Evolutionary conservation across 1,140 invertebrate species (phyloP), one percentile per base, ranked within the genome.

Genomic region (Drosophila virilis): DNA sequence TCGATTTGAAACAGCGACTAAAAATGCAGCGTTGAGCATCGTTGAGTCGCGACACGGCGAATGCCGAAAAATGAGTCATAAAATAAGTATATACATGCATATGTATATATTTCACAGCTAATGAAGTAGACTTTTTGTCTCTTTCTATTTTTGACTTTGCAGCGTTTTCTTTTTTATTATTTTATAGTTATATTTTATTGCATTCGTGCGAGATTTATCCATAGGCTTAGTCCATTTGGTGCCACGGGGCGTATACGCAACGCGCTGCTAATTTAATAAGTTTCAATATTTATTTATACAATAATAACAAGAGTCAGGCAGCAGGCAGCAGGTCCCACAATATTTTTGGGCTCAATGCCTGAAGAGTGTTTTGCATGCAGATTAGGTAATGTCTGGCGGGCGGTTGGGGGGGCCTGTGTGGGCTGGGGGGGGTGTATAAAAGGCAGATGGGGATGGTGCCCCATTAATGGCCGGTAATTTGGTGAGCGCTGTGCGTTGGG

Each of bases 1-100:
- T 84, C 81, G 78, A 85, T 84, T 86, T 81, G 82, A 85, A 80
- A 81, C 81, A 85, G 74, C 74, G 64, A 86, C 81, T 84, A 81
- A 85, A 72, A 66, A 61, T 59, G 43, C 55, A 64, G 38, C 60
- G 38, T 17, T 33, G 9, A 8, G 13, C 33, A 28, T 28, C 22
- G 12, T 38, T 43, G 8, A 64, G 28, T 17, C n/a, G 7, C 38
- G 38, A 40, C 37, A 3, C 37, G 32, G 6, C 50, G 54, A 61
- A 54, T 37, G n/a, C 43, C 37, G 40, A 52, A 54, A 33, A 70
- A 45, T 83, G 80, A 83, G 40, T 84, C 80, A 83, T 80, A 73
- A 66, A 82, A 28, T 28, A 28, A 5, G 3, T 28, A 0, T 6
- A 28, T 28, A n/a, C n/a, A n/a, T n/a, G n/a, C n/a, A n/a, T n/a